Evolutionary conservation across 2,113 vertebrate species (phyloP).

Genomic region (Haliaeetus leucogaster): DNA sequence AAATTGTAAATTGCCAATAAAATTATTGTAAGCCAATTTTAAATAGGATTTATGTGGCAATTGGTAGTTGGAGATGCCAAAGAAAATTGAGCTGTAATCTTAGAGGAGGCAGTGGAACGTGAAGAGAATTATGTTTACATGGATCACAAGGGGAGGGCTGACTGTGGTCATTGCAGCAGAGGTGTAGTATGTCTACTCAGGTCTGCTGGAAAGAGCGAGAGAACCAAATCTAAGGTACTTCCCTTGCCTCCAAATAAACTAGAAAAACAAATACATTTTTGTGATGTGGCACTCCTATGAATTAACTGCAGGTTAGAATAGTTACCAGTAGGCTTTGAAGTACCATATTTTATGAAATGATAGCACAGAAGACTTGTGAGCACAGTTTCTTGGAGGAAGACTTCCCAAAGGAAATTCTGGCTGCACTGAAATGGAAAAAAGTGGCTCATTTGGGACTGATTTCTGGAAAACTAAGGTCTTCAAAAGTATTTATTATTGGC

Average conservation of each 20-base stretch:
- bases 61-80: background rate
- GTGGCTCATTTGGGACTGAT: background rate
- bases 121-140: background rate
- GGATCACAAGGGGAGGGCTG: background rate
- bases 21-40: background rate
- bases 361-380: background rate
- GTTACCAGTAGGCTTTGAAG: background rate
- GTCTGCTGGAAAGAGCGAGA: background rate
- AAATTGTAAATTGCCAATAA: slow-evolving; percentile 14
- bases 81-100: slow-evolving; percentile 29
- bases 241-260: background rate
- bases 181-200: background rate
- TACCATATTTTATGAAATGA: background rate
- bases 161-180: background rate
- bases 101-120: background rate
- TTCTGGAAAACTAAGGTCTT: background rate
- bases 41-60: background rate
- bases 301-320: background rate
- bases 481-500: background rate
- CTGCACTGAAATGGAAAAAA: background rate
- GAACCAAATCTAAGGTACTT: background rate
- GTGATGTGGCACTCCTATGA: background rate
- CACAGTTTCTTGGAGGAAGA: background rate
- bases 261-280: background rate
- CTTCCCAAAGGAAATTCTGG: background rate